These are phyloP conservation scores for Empis stercorea DNA, from an alignment of 2,888 invertebrate genomes.

Conservation along the genomic window DNA sequence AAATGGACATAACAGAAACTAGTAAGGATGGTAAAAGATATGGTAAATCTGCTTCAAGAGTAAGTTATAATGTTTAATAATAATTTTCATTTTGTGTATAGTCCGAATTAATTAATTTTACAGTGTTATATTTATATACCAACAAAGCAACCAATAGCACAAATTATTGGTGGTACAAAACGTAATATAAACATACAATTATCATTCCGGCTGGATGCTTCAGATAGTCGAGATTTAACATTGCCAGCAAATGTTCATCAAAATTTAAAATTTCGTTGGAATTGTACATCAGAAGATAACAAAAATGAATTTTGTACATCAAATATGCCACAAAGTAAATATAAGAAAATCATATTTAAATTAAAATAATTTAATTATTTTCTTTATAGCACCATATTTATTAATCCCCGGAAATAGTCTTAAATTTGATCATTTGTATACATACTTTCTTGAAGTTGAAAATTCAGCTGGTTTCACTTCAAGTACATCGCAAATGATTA, in stretches of 20 bases:
- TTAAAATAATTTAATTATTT: too few relatives aligned
- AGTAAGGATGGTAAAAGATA: background rate
- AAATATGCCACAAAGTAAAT: conserved; percentile 7
- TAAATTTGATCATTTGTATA: background rate
- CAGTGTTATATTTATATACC: conserved; percentile 8
- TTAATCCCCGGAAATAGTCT: conserved; percentile 3
- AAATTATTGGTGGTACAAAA: conserved; percentile 5
- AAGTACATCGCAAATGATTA: conserved; percentile 4
- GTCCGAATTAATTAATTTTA: background rate
- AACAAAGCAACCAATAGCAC: conserved; percentile 1
- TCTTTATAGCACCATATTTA: conserved; percentile 1
- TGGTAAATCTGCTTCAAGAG: background rate
- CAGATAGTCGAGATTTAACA: conserved; percentile 7
- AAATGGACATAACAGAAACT: too few relatives aligned
- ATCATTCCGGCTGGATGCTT: conserved; percentile 1
- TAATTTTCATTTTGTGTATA: too few relatives aligned
- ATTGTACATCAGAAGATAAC: background rate
- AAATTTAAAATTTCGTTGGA: conserved; percentile 8
- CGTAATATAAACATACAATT: conserved; percentile 1
- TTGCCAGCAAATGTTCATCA: background rate
- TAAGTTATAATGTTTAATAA: background rate
- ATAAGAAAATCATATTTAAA: background rate
- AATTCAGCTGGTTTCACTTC: too few relatives aligned
- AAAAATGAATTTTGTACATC: conserved; percentile 3
- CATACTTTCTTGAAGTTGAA: too few relatives aligned